phyloP scores from a whole-genome alignment of 2,113 vertebrate genomes.

The Chascanopsetta lugubris region DNA sequence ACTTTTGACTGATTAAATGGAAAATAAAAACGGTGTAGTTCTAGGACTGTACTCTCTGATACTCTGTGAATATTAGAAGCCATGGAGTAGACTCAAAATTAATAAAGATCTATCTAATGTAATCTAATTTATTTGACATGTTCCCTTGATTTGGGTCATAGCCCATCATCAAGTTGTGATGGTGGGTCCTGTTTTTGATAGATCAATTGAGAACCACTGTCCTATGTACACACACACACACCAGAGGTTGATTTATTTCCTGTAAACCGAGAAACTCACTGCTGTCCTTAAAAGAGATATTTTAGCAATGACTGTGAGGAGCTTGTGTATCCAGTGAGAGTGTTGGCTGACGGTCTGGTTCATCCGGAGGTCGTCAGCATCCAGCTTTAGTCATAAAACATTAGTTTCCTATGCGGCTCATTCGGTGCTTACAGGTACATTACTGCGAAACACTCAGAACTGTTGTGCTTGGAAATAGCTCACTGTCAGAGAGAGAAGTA shows the following conservation, averaged over 20 bases:
- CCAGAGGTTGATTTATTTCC: not conserved
- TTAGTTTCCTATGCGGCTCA: not conserved
- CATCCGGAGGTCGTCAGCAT: not conserved
- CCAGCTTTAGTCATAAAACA: not conserved
- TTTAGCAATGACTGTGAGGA: not conserved
- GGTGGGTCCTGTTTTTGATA: no score
- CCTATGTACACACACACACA: no score
- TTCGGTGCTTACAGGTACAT: slow-evolving; percentile 2
- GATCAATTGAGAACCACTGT: no score
- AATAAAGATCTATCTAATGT: no score
- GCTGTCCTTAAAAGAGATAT: not conserved
- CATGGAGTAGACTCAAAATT: no score
- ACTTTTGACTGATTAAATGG: no score
- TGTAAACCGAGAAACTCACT: not conserved
- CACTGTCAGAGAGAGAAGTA: not conserved
- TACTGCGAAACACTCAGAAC: not conserved
- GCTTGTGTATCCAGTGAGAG: not conserved
- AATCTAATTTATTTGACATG: no score
- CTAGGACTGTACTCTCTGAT: no score
- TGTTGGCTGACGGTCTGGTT: not conserved
- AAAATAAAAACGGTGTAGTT: no score
- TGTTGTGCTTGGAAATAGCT: not conserved
- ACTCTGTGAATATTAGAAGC: no score
- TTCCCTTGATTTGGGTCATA: no score
- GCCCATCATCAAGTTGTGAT: no score